Evolutionary conservation across 1,140 invertebrate genomes (phyloP).

Genomic region (Pseudomyrmex concolor): DNA sequence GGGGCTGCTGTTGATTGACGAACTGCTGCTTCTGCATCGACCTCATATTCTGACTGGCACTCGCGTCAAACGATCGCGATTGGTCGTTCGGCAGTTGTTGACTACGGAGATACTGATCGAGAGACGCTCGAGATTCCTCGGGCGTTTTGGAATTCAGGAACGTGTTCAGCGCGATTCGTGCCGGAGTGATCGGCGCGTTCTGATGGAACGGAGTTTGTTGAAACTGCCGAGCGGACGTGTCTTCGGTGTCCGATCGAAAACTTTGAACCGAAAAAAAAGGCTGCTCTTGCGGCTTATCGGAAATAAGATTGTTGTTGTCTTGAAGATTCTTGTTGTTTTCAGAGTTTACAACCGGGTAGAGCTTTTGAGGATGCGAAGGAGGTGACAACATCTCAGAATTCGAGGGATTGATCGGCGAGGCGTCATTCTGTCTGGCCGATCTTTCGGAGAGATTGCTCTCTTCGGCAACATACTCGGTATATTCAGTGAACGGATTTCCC

Average conservation of each 20-base stretch:
- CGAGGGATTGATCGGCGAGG: constrained; percentile 8
- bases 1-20: constrained; percentile 1
- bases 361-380: constrained; percentile 14
- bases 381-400: neutral
- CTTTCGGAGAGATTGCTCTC: constrained; percentile 74
- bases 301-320: neutral
- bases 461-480: constrained; percentile 80
- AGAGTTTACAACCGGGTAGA: constrained; percentile 17
- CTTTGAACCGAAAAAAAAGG: neutral
- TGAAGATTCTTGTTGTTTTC: neutral
- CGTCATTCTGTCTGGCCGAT: constrained; percentile 44
- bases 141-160: constrained; percentile 80
- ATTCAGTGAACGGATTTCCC: constrained; percentile 80
- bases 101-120: constrained; percentile 77
- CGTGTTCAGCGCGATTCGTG: constrained; percentile 47
- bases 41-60: neutral
- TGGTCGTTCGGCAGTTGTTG: neutral
- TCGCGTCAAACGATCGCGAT: neutral
- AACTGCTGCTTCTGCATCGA: neutral
- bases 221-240: constrained; percentile 6
- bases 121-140: constrained; percentile 77
- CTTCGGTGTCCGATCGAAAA: neutral
- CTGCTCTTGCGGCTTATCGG: neutral
- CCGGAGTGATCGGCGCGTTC: constrained; percentile 1
- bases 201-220: constrained; percentile 9